Base-by-base conservation (phyloP, 2,797 vertebrate genomes). In the Mus caroli region DNA sequence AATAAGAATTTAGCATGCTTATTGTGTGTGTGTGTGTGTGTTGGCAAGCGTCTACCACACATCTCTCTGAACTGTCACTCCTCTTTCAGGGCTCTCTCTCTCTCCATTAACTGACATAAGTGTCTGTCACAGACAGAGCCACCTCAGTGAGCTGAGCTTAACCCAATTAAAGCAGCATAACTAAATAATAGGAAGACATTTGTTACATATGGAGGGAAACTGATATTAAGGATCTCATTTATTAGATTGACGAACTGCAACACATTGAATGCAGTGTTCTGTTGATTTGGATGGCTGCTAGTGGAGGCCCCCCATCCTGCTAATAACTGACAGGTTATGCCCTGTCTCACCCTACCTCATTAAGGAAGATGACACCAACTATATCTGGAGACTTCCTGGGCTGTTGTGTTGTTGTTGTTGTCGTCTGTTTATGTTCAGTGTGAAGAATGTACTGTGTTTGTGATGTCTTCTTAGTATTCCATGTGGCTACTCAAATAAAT, bases 141-240 rank as follows among this genome's bases (percentile, higher is more conserved):
- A 24, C 14, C 24, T 60, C 77, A 90, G 92, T 64, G 10, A 20
- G 12, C 46, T 62, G 77, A 97, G 92, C 92, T 96, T 96, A 97
- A 96, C 69, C 28, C 75, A 94, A 94, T 97, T 95, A 96, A 96
- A 95, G 50, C 58, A 82, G 71, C 54, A 40, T 95, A 94, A 94
- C 73, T 88, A 93, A 96, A 84, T 97, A 96, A 95, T 37, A 95
- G 92, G 82, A 94, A 95, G 95, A 94, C 88, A 90, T 94, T 96
- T 96, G 95, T 92, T 85, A 64, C 94, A 93, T 91, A 85, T 95
- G 86, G 94, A 94, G 46, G 92, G 67, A 94, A 97, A 92, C 88
- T 94, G 92, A 92, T 93, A 97, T 95, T 89, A 96, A 96, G 96
- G 90, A 95, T 95, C 92, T 95, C 96, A 95, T 97, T 97, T 97